Conservation (phyloP, 2,888 invertebrate species). For the Tanytarsus gracilentus region DNA sequence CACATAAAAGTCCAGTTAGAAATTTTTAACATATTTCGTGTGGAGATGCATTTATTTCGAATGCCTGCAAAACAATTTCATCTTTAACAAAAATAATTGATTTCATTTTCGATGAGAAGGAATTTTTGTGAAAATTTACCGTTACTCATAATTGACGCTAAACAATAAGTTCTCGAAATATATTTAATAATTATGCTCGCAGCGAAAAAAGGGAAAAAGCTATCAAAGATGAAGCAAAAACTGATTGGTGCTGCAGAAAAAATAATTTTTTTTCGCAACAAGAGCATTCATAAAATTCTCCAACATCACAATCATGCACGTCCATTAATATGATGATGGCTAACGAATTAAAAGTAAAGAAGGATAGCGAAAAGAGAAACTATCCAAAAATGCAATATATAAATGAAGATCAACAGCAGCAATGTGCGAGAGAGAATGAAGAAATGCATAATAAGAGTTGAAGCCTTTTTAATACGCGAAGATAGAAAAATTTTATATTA, state of each 20-base stretch:
- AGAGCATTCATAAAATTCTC: conserved; percentile 20
- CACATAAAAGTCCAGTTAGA: no score
- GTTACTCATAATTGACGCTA: conserved; percentile 26
- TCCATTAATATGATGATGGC: no score
- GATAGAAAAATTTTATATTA: background rate
- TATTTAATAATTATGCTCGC: background rate
- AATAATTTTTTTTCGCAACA: background rate
- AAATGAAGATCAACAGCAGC: background rate
- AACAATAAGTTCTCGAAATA: conserved; percentile 3
- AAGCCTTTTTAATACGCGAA: background rate
- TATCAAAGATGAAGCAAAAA: background rate
- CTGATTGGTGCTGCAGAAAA: background rate
- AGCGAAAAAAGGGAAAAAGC: background rate
- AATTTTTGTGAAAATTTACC: conserved; percentile 18
- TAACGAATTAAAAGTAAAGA: background rate
- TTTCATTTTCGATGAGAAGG: background rate
- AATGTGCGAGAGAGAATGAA: background rate
- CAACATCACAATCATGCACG: conserved; percentile 4
- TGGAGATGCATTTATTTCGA: no score
- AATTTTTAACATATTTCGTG: no score
- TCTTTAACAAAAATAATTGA: no score
- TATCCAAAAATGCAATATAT: background rate
- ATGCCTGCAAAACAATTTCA: no score
- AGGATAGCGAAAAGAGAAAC: background rate
- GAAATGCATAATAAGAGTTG: background rate